phyloP scores from a whole-genome alignment of 2,797 vertebrate species.

The Phoebastria nigripes region DNA sequence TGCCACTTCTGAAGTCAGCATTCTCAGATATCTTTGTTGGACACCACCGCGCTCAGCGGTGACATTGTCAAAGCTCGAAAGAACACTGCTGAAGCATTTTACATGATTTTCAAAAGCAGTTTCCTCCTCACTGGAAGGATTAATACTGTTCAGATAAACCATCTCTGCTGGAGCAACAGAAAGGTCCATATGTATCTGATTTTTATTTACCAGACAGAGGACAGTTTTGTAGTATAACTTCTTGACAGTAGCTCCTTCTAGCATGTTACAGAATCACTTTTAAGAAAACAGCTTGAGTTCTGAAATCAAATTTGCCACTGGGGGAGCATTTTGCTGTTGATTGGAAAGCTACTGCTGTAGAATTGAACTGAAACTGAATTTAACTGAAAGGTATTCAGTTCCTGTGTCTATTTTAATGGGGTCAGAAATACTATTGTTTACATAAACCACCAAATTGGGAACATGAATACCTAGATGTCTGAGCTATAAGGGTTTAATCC shows the following conservation, averaged over 20 bases:
- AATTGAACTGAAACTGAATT: not conserved
- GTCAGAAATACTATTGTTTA: not conserved
- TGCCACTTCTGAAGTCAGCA: not conserved
- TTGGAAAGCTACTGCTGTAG: not conserved
- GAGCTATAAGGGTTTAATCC: not conserved
- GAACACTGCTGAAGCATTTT: not conserved
- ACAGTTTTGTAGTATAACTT: not conserved
- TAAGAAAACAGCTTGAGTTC: not conserved
- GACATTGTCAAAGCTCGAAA: not conserved
- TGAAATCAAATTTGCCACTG: constrained; percentile 13
- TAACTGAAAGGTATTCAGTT: not conserved
- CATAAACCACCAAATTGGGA: not conserved
- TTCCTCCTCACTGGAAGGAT: constrained; percentile 9
- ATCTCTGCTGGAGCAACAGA: constrained; percentile 25
- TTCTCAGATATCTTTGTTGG: not conserved
- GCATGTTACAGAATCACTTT: not conserved
- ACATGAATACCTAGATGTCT: not conserved
- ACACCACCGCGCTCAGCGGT: rapidly evolving
- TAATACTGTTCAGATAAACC: constrained; percentile 18
- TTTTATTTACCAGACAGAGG: not conserved
- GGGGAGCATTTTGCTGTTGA: not conserved
- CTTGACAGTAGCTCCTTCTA: not conserved
- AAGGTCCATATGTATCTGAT: not conserved
- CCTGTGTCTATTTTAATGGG: not conserved
- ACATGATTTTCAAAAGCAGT: not conserved